Base-by-base conservation (phyloP, 2,113 vertebrate species). In the Thinocorus orbignyianus region DNA sequence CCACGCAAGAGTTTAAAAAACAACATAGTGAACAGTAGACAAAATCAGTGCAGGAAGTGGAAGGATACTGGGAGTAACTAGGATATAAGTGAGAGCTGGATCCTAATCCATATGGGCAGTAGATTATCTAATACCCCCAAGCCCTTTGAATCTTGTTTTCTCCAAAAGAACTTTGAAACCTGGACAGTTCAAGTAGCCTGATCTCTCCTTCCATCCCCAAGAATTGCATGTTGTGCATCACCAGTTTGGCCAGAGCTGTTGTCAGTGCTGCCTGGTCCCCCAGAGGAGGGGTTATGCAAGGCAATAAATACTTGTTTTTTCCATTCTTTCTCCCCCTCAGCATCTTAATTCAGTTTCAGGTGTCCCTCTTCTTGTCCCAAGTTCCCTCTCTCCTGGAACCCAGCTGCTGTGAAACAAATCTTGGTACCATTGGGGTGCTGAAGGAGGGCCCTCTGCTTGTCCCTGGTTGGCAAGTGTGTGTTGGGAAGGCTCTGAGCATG, bases 231-330 rank as follows among this genome's bases (percentile, higher is more conserved):
- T 90, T 90, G 48, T 60, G 33, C 41, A 41, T 86, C 83, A 57
- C 35, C 33, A 61, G 58, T 16, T 68, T 65, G 88, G 33, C 37
- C 41, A 76, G 41, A 77, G 44, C 39, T 61, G 61, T 66, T 85
- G 73, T 78, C 72, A 70, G 41, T 0, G 0, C 69, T 65, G 73
- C 28, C 19, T 2, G 6, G 4, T 7, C 42, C 37, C 25, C 46
- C 46, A 3, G 0, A 30, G 54, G 49, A 65, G 62, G 69, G 58
- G 17, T 73, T 69, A 35, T 72, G 35, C 62, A 81, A 26, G 8
- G 37, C 74, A 66, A 30, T 55, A 64, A 69, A 61, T 69, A 46
- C 4, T 1, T 55, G 6, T 23, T 26, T 80, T 55, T 66, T 4
- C 7, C 8, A 25, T 84, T 54, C 10, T 57, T 94, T 51, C n/a